Percentiles rank a stretch among this genome's conserved stretches.
These are phyloP conservation scores for Trachemys scripta DNA, from an alignment of 2,113 vertebrate species.

Conservation along the genomic window DNA sequence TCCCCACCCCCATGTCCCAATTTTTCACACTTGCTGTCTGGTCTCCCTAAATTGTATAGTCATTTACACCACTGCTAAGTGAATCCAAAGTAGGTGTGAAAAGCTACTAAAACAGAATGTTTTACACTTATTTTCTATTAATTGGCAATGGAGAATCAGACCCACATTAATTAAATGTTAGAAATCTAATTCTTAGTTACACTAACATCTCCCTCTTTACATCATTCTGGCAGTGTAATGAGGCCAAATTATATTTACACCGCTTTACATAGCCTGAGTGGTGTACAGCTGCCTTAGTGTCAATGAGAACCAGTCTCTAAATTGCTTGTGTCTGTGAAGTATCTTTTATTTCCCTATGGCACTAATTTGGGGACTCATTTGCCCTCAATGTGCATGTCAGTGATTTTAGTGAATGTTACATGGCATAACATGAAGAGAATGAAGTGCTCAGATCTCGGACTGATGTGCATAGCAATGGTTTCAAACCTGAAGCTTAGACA, in stretches of 20 bases:
- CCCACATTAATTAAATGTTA: neutral
- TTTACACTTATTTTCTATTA: neutral
- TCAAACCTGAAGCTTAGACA: neutral
- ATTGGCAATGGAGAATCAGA: neutral
- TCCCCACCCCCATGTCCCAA: too few species aligned
- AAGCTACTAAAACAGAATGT: neutral
- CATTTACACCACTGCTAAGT: neutral
- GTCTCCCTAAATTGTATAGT: neutral
- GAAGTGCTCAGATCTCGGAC: neutral
- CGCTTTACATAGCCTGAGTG: neutral
- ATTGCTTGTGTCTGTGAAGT: neutral
- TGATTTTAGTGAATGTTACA: neutral
- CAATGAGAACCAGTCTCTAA: neutral
- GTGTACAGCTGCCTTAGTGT: neutral
- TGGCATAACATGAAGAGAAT: neutral
- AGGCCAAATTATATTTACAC: neutral
- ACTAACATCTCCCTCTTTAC: neutral
- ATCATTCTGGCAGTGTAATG: neutral
- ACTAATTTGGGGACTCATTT: neutral
- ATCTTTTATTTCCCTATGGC: neutral
- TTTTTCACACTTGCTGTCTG: too few species aligned
- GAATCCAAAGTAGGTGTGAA: neutral
- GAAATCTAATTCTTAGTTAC: neutral
- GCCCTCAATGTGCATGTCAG: neutral
- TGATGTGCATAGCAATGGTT: neutral